Percentiles rank a stretch among this genome's conserved stretches.
phyloP scores from a whole-genome alignment of 2,888 invertebrate species.

The Papilio demoleus region DNA sequence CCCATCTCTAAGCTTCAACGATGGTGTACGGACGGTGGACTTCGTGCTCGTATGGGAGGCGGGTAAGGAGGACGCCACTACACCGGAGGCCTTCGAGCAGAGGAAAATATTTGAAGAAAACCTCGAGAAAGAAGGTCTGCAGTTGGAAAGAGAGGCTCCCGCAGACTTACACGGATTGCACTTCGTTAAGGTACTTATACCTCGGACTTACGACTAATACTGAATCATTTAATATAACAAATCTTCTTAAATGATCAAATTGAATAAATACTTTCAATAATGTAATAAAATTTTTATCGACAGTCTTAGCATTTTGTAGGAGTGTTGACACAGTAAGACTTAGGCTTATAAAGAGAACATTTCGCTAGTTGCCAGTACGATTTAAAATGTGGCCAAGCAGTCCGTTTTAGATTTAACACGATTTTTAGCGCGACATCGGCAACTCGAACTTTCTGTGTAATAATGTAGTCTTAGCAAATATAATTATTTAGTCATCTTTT shows the following conservation, averaged over 20 bases:
- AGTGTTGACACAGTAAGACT: neutral
- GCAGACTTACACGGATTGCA: slow-evolving; percentile 86
- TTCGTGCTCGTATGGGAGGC: slow-evolving; percentile 91
- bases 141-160: slow-evolving; percentile 87
- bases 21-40: slow-evolving; percentile 88
- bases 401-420: too few species aligned
- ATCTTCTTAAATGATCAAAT: too few species aligned
- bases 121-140: slow-evolving; percentile 88
- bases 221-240: too few species aligned
- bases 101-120: slow-evolving; percentile 88
- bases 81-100: slow-evolving; percentile 71
- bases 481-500: neutral
- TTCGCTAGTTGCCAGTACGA: too few species aligned
- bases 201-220: too few species aligned
- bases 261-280: too few species aligned
- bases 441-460: too few species aligned
- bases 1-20: slow-evolving; percentile 86
- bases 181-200: slow-evolving; percentile 88
- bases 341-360: too few species aligned
- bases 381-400: too few species aligned
- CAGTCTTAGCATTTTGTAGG: neutral
- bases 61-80: slow-evolving; percentile 77
- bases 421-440: too few species aligned
- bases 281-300: too few species aligned
- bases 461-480: too few species aligned